Base-by-base conservation (phyloP, 64 coral and sea anemone genomes). In the Acropora yongei region DNA sequence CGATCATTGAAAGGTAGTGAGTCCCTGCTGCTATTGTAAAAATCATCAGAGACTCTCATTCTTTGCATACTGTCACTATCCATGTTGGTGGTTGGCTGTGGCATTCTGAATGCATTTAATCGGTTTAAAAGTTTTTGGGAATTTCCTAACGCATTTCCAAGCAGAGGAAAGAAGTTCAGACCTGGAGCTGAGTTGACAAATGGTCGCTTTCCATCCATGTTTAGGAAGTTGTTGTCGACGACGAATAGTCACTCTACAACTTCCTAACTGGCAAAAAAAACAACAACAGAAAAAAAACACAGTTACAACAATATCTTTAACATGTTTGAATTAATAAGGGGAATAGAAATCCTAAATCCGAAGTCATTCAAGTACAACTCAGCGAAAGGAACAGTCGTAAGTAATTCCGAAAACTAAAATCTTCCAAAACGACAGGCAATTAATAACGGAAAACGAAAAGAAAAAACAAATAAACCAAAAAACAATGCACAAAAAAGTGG, bases 91-190 rank as follows among this genome's bases (percentile, higher is more conserved):
- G 20, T 49, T 47, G 65, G 17, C 66, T 71, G 63, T 2, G 65
- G 61, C 43, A 72, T 49, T 85, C 65, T 12, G 20, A 85, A 85
- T 49, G 40, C 63, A n/a, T 45, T 14, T 18, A 85, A 17, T 2
- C 46, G 41, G 3, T 20, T 46, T 12, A 71, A 1, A 49, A 85
- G 46, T 44, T 85, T 61, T 67, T 48, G 82, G 17, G 82, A 45
- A 71, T 85, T 85, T 46, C 63, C 82, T 44, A 49, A 72, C 6
- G 44, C 5, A 71, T 50, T 85, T 16, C 82, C 82, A 49, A 71
- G 0, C 20, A 71, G 46, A 71, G 82, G 82, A 8, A 85, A 71
- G 5, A 72, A 46, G 65, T 85, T 85, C 12, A 85, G 9, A 11
- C 82, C 65, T 30, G 30, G 30, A 85, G 44, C 6, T n/a, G 42